Base-by-base conservation (phyloP, 2,797 vertebrate species). In the Nyctalus aviator region DNA sequence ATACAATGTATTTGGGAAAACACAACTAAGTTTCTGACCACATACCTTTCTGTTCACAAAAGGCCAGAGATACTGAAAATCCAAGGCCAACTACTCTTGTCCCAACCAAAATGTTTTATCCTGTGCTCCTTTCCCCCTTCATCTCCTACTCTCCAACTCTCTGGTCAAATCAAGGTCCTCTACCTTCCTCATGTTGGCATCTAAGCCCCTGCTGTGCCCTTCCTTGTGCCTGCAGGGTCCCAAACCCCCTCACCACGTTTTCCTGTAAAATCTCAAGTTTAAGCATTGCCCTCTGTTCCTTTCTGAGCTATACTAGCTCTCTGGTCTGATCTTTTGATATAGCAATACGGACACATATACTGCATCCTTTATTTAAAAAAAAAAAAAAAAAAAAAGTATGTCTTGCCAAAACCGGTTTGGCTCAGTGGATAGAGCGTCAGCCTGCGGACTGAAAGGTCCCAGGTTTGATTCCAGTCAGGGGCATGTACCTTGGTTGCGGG, bases 11-110 rank as follows among this genome's bases (percentile, higher is more conserved):
- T 53, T 53, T 78, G 72, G 21, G 71, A 89, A 77, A 72, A 71
- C 50, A 84, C 25, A 76, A 76, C 37, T 25, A 83, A 76, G 30
- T 90, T 93, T 81, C 78, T 88, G 44, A 88, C 88, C 35, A 84
- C 55, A 57, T 41, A 17, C 4, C 13, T 78, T 76, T 90, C 85
- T 93, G 76, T 73, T 66, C 75, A 15, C 17, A 72, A 94, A 59
- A 73, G 14, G 18, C 23, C 82, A 81, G 71, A 76, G 8, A 78
- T 17, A 86, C 18, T 44, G 20, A 44, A 91, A 78, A 7, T 62
- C 64, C 72, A 78, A 59, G 7, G 73, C 14, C 35, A 64, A 14
- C n/a, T 84, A 72, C 86, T 27, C 50, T 32, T 25, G 21, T 68
- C 23, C 32, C 55, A 93, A 78, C 8, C 50, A 66, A 91, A 53